phyloP scores from a whole-genome alignment of 2,113 vertebrate species.

The Leptocoma aspasia region DNA sequence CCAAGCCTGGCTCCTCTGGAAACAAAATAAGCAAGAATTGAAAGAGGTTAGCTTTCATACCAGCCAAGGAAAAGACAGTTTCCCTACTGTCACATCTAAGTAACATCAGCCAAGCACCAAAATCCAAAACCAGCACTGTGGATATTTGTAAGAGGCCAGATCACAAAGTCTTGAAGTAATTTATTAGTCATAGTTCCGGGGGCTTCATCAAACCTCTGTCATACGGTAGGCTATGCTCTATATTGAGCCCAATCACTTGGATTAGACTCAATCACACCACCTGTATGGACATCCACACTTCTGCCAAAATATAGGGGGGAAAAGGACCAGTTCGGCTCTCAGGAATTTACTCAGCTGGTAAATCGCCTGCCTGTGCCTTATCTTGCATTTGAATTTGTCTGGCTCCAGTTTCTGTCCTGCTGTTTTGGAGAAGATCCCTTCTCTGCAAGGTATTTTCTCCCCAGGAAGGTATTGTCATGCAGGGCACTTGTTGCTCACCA shows the following conservation, averaged over 20 bases:
- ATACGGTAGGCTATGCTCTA: accelerated
- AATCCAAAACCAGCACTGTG: neutral
- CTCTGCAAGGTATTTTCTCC: neutral
- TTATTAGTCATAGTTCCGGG: accelerated
- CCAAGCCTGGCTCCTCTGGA: neutral
- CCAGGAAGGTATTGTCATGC: constrained; percentile 57
- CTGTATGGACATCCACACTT: neutral
- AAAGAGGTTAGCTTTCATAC: neutral
- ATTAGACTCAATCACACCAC: neutral
- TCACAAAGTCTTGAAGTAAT: neutral
- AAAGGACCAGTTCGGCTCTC: neutral
- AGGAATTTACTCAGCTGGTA: neutral
- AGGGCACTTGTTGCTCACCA: constrained; percentile 64
- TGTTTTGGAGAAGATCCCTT: neutral
- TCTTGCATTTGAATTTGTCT: constrained; percentile 10
- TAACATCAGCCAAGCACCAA: neutral
- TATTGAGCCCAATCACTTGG: neutral
- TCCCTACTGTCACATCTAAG: neutral
- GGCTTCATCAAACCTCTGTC: neutral
- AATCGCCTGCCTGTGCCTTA: neutral
- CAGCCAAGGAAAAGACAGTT: neutral
- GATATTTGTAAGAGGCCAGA: neutral
- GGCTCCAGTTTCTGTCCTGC: neutral
- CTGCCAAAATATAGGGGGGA: neutral
- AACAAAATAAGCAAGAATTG: neutral